Percentiles rank a stretch among this genome's conserved stretches.
phyloP scores from a whole-genome alignment of 2,888 invertebrate species.

The Piscicola geometra region DNA sequence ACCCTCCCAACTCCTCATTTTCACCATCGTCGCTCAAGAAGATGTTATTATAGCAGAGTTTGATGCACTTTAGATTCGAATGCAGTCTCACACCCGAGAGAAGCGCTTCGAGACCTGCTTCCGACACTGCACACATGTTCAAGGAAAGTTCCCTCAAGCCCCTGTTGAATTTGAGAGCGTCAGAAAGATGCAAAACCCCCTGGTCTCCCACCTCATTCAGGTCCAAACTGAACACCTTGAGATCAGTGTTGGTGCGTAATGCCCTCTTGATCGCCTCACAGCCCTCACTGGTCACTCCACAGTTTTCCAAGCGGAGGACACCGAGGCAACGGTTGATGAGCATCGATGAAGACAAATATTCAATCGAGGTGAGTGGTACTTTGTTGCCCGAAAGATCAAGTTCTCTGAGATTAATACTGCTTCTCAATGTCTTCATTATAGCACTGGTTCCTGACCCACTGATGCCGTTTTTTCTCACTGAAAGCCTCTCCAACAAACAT shows the following conservation, averaged over 20 bases:
- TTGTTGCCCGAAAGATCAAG: constrained; percentile 23
- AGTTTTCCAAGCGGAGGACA: constrained; percentile 17
- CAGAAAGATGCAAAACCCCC: neutral
- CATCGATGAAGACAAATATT: neutral
- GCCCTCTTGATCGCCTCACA: constrained; percentile 11
- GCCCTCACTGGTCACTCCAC: constrained; percentile 3
- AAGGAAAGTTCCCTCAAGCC: constrained; percentile 27
- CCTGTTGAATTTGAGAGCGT: constrained; percentile 25
- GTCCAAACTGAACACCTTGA: constrained; percentile 19
- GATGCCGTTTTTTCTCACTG: constrained; percentile 11
- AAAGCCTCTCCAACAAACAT: constrained; percentile 23
- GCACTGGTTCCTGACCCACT: neutral
- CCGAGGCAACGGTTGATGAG: constrained; percentile 25
- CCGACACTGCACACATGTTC: constrained; percentile 20
- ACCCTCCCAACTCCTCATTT: no score
- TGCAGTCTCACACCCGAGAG: constrained; percentile 13
- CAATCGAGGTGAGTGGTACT: neutral
- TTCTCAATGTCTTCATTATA: neutral
- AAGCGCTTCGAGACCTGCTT: constrained; percentile 19
- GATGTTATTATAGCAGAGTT: constrained; percentile 30
- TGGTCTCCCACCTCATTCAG: constrained; percentile 16
- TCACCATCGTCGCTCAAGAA: neutral
- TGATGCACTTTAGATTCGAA: neutral
- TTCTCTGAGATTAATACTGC: neutral
- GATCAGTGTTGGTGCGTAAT: constrained; percentile 20